Evolutionary conservation across 2,797 vertebrate genomes (phyloP), one percentile per base, ranked within the genome.

Genomic region (Loriculus beryllinus): DNA sequence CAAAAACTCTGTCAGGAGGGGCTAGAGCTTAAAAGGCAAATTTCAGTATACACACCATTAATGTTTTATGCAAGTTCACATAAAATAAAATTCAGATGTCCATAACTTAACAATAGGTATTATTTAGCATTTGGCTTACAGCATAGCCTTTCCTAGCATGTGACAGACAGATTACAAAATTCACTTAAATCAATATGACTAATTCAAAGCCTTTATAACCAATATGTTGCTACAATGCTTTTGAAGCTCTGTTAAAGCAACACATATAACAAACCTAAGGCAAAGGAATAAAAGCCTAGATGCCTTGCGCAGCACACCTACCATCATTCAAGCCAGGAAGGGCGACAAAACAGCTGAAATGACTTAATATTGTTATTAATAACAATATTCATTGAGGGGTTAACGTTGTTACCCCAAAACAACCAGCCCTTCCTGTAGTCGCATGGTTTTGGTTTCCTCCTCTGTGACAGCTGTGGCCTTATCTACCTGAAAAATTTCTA

Each of bases 31-130:
- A 69, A 31, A 63, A 42, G 11, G 39, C 49, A 82, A 64, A 10
- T 64, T 69, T 78, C 25, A 78, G 23, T 49, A 52, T 12, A 64
- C 13, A 75, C 28, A 69, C 23, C 26, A 78, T 33, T 63, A 77
- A 10, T 2, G 0, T 42, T 56, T 63, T 14, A 45, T 8, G 10
- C 26, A 47, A 48, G 14, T 39, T 51, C 0, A 2, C 62, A 71
- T 31, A 52, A 74, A 86, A 16, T 47, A 54, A 59, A 75, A 60
- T 28, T 75, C 71, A 74, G 22, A 35, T 12, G 43, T 78, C 72
- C 43, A 10, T 35, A 89, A 62, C 2, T 1, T 29, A 81, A 42
- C 12, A 57, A 43, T 33, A 39, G 33, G n/a, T 26, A 59, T 26
- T 28, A 68, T 29, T 45, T 40, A 3, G 22, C 45, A 72, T 28